These are phyloP conservation scores for Celastrina argiolus DNA, from an alignment of 2,888 invertebrate genomes.

Conservation along the genomic window DNA sequence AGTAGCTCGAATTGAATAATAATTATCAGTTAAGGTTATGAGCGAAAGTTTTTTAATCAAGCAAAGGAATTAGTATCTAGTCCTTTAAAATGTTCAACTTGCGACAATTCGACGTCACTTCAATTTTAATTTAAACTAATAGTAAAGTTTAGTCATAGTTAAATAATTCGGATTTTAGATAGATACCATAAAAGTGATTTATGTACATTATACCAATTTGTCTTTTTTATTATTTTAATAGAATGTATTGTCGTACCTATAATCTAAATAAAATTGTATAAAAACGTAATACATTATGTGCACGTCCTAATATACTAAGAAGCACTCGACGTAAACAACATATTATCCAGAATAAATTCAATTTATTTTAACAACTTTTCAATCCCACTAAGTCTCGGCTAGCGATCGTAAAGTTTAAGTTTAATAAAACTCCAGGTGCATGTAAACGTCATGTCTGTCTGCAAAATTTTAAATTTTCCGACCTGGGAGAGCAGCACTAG, in stretches of 20 bases:
- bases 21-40: neutral
- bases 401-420: slow-evolving; percentile 13
- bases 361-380: slow-evolving; percentile 6
- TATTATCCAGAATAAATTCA: neutral
- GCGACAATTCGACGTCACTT: neutral
- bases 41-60: neutral
- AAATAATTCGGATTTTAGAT: no score
- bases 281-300: neutral
- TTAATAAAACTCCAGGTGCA: slow-evolving; percentile 19
- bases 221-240: no score
- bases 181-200: no score
- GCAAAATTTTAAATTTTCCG: neutral
- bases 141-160: neutral
- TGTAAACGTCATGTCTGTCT: slow-evolving; percentile 13
- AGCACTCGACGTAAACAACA: neutral
- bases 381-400: slow-evolving; percentile 12
- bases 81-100: neutral
- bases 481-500: neutral
- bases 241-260: no score
- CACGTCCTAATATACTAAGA: neutral
- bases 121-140: neutral
- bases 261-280: no score
- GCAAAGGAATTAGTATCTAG: neutral
- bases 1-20: neutral
- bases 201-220: no score